A percentile compares a stretch with the other conserved stretches of the same genome.
Evolutionary conservation across 2,113 vertebrate genomes (phyloP).

Genomic region (Tragelaphus strepsiceros): DNA sequence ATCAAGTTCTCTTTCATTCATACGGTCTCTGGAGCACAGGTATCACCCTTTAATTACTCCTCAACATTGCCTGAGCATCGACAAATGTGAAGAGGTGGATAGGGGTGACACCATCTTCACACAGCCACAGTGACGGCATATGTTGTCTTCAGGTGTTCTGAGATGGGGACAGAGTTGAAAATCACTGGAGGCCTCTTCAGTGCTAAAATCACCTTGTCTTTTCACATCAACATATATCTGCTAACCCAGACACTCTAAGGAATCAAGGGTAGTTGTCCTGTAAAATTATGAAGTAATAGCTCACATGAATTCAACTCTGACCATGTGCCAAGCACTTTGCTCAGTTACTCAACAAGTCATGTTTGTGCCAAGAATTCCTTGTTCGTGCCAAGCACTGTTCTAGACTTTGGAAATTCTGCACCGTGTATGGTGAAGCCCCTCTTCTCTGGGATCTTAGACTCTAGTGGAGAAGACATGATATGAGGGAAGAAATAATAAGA

Average conservation of each 20-base stretch:
- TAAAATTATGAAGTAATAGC: neutral
- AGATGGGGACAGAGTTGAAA: neutral
- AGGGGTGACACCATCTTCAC: neutral
- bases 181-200: neutral
- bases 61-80: neutral
- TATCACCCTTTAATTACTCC: neutral
- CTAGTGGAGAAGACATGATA: neutral
- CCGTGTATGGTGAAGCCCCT: neutral
- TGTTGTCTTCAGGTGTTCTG: neutral
- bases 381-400: neutral
- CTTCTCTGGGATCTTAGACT: neutral
- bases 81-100: neutral
- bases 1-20: neutral
- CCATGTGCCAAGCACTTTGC: neutral
- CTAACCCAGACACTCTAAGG: neutral
- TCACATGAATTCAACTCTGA: neutral
- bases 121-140: rapidly evolving
- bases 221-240: neutral
- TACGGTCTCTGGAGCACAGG: neutral
- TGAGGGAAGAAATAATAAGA: neutral
- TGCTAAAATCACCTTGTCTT: neutral
- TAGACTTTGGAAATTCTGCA: neutral
- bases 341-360: neutral
- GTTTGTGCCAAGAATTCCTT: neutral
- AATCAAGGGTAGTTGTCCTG: neutral